These are phyloP conservation scores for Temnothorax ravouxi DNA, from an alignment of 2,888 invertebrate species.

Conservation along the genomic window DNA sequence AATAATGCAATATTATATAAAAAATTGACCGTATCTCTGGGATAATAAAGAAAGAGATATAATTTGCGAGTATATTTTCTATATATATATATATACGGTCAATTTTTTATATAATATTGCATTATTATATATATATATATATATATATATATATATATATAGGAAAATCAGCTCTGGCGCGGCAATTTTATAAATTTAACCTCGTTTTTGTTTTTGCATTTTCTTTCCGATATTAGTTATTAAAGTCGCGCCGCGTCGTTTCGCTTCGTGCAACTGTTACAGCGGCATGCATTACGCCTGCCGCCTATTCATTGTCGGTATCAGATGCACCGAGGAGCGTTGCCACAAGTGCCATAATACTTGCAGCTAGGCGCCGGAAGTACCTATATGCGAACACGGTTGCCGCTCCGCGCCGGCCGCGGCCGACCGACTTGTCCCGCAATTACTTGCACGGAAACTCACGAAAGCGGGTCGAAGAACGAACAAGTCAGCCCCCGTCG, in stretches of 20 bases:
- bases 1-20: neutral
- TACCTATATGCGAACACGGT: conserved; percentile 26
- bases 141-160: too few species aligned
- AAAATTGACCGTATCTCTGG: neutral
- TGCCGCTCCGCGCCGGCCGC: neutral
- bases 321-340: conserved; percentile 30
- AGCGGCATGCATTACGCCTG: conserved; percentile 29
- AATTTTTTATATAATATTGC: too few species aligned
- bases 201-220: neutral
- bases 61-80: neutral
- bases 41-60: neutral
- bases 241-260: conserved; percentile 5
- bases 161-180: neutral
- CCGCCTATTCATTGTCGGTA: conserved; percentile 44
- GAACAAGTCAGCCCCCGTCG: conserved; percentile 4
- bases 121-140: too few species aligned
- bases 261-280: conserved; percentile 34
- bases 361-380: conserved; percentile 33
- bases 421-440: conserved; percentile 20
- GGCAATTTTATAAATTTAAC: conserved; percentile 4
- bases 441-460: conserved; percentile 49
- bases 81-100: too few species aligned
- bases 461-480: conserved; percentile 48
- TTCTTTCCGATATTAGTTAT: conserved; percentile 21
- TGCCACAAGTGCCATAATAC: neutral